Evolutionary conservation across 2,888 invertebrate species (phyloP), one percentile per base, ranked within the genome.

Genomic region (Eugnorisma glareosa): DNA sequence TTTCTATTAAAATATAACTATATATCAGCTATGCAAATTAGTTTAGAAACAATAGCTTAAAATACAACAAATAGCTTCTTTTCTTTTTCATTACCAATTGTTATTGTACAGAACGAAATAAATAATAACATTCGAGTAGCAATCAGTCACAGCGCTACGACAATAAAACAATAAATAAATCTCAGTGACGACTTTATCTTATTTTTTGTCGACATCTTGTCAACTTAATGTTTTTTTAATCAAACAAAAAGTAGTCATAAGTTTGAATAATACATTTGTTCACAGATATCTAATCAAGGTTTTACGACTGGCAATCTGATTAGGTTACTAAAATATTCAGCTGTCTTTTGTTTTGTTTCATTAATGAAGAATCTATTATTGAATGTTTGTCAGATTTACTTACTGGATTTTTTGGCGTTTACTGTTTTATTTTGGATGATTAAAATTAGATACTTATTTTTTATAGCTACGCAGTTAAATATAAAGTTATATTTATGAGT

Each of bases 131-230:
- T 74, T 79, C 1, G n/a, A 66, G 54, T 73, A 71, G 81, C 72
- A 81, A 76, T 81, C 67, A 61, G 48, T 82, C 82, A 77, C 82
- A 63, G 28, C 28, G 37, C n/a, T n/a, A 48, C 71, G 48, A 68
- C 59, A 68, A 0, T 71, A 78, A 73, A 78, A 78, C 79, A 76
- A 87, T 87, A 76, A 74, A 73, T 48, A 59, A 51, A 79, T 82
- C 54, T 45, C 28, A 61, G 73, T 64, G 74, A 85, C 72, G 68
- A 79, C 63, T 77, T 57, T 48, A 87, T 82, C 37, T 68, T 13
- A n/a, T 68, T 82, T 83, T 84, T 78, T 78, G 64, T 61, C 45
- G 48, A 45, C 63, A 66, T 63, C 67, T 81, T 74, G 78, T 76
- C 67, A 73, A 67, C 54, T 77, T 71, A 48, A 71, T 66, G 69